Evolutionary conservation across 2,113 vertebrate species (phyloP).

Genomic region (Menura novaehollandiae): DNA sequence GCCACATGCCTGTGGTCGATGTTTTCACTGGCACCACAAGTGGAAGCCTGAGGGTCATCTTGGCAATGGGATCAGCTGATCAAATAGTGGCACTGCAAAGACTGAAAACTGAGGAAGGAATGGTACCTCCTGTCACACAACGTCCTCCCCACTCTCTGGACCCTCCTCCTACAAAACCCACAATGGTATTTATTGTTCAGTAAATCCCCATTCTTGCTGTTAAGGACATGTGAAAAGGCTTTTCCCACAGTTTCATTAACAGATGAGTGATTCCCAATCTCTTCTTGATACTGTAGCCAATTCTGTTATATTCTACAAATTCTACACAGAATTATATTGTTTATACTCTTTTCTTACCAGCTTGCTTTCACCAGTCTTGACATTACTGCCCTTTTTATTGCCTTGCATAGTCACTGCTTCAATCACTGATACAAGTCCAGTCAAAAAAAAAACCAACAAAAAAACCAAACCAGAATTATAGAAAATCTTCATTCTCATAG

Average conservation of each 20-base stretch:
- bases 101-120: constrained; percentile 75
- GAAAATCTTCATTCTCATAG: neutral
- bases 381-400: neutral
- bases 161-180: constrained; percentile 39
- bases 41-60: constrained; percentile 83
- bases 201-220: neutral
- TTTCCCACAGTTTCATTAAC: neutral
- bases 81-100: constrained; percentile 86
- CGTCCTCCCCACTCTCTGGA: constrained; percentile 82
- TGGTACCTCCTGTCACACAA: neutral
- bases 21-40: constrained; percentile 82
- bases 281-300: neutral
- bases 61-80: constrained; percentile 88
- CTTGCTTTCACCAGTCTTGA: neutral
- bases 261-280: neutral
- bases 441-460: neutral
- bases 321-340: neutral
- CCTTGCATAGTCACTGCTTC: neutral
- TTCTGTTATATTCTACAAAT: neutral
- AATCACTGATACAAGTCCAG: neutral
- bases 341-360: neutral
- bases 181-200: constrained; percentile 56
- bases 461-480: neutral
- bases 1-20: constrained; percentile 84
- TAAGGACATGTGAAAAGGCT: rapidly evolving